These are phyloP conservation scores for Mystacornis crossleyi DNA, from an alignment of 2,113 vertebrate species.

Conservation along the genomic window DNA sequence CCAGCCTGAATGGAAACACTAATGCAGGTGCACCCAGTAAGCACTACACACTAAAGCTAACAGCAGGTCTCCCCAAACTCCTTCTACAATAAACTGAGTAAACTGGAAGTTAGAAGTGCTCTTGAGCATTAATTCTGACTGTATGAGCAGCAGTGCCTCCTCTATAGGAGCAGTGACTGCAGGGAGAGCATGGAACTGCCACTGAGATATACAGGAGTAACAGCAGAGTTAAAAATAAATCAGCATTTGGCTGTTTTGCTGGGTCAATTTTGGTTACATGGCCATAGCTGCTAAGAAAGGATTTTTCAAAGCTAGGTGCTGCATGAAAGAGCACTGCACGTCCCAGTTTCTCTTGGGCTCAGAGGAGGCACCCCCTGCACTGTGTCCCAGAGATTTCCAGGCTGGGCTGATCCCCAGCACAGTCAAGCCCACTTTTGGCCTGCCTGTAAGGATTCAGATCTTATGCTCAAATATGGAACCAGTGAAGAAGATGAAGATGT, in stretches of 20 bases:
- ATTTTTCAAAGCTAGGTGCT: not conserved
- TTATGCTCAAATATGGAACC: not conserved
- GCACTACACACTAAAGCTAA: not conserved
- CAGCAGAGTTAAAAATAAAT: not conserved
- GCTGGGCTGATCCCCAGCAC: not conserved
- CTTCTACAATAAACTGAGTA: not conserved
- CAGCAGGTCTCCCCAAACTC: not conserved
- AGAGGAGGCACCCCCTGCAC: not conserved
- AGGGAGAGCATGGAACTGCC: not conserved
- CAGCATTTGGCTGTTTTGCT: not conserved
- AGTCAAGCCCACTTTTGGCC: not conserved
- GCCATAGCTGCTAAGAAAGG: not conserved
- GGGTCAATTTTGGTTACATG: not conserved
- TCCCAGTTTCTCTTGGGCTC: not conserved
- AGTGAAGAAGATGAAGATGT: not conserved
- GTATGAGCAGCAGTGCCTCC: fast-evolving
- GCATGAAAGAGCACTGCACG: not conserved
- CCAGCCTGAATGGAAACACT: not conserved
- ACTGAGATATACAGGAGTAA: not conserved
- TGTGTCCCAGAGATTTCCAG: not conserved
- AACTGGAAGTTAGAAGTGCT: not conserved
- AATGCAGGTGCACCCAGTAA: not conserved
- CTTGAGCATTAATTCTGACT: not conserved
- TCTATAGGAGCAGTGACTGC: not conserved
- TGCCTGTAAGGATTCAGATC: not conserved